A percentile compares a stretch with the other conserved stretches of the same genome.
Conservation (phyloP, 2,797 vertebrate genomes). For the Parauchenoglanis ngamensis region DNA sequence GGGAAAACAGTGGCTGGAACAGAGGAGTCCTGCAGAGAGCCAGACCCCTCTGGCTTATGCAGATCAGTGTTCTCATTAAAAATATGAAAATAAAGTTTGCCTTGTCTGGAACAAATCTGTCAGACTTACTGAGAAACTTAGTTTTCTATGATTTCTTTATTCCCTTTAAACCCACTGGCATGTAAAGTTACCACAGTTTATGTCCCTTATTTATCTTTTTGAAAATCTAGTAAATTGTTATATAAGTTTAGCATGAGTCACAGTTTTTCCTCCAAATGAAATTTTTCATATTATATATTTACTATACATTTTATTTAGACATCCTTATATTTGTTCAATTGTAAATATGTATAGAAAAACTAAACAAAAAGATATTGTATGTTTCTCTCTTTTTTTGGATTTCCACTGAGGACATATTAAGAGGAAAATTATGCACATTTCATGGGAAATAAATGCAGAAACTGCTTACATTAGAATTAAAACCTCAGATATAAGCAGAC, state of each 20-base stretch:
- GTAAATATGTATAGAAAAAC: not conserved
- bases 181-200: slow-evolving; percentile 19
- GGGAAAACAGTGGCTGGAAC: slow-evolving; percentile 53
- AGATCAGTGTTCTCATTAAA: slow-evolving; percentile 70
- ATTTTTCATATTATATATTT: not conserved
- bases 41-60: slow-evolving; percentile 62
- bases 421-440: not conserved
- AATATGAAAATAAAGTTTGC: slow-evolving; percentile 62
- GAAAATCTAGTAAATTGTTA: slow-evolving; percentile 19
- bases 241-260: not conserved
- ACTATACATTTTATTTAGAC: not conserved
- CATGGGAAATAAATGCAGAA: not conserved
- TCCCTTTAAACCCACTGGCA: slow-evolving; percentile 5
- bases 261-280: not conserved
- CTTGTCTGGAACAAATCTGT: slow-evolving; percentile 44
- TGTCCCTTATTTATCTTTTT: slow-evolving; percentile 14
- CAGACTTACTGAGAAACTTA: slow-evolving; percentile 35
- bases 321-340: not conserved
- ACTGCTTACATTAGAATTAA: not conserved
- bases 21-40: slow-evolving; percentile 58
- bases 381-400: not conserved
- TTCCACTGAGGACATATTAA: not conserved
- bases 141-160: slow-evolving; percentile 34
- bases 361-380: not conserved
- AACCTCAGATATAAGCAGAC: not conserved